These are phyloP conservation scores for Ptiloglossa arizonensis DNA, from an alignment of 1,140 invertebrate species.

Conservation along the genomic window DNA sequence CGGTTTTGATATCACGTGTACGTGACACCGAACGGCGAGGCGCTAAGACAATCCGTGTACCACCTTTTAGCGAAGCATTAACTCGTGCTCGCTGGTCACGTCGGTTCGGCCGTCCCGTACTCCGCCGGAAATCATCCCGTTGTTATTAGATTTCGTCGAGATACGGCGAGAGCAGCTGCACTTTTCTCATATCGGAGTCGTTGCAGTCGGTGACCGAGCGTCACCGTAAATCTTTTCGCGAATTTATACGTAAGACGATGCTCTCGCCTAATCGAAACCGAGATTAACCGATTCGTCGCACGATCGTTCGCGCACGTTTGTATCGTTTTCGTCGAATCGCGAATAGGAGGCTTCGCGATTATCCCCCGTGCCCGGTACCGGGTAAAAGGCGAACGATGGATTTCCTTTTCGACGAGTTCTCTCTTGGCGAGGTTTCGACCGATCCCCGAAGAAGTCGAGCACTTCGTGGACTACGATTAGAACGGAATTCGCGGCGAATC, in stretches of 20 bases:
- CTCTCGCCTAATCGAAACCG: constrained; percentile 14
- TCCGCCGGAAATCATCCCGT: background rate
- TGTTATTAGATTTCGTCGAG: constrained; percentile 29
- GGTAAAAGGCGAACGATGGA: background rate
- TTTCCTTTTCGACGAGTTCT: background rate
- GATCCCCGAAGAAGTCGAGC: background rate
- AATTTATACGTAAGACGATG: constrained; percentile 41
- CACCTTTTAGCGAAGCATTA: background rate
- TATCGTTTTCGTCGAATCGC: background rate
- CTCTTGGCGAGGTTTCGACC: background rate
- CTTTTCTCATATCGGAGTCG: background rate
- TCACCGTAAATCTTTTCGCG: constrained; percentile 24
- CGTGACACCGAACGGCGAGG: background rate
- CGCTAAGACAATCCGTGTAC: background rate
- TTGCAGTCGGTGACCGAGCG: background rate
- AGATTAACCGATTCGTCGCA: background rate
- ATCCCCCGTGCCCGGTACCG: background rate
- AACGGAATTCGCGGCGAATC: background rate
- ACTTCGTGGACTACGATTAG: background rate
- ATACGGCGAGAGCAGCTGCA: background rate
- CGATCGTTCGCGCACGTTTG: background rate
- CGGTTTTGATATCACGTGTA: too few species aligned
- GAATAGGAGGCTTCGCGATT: background rate
- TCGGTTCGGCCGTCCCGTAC: background rate
- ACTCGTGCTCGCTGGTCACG: constrained; percentile 15